Percentiles rank a stretch among this genome's conserved stretches.
These are phyloP conservation scores for Abrostola triplasia DNA, from an alignment of 2,888 invertebrate species.

Conservation along the genomic window DNA sequence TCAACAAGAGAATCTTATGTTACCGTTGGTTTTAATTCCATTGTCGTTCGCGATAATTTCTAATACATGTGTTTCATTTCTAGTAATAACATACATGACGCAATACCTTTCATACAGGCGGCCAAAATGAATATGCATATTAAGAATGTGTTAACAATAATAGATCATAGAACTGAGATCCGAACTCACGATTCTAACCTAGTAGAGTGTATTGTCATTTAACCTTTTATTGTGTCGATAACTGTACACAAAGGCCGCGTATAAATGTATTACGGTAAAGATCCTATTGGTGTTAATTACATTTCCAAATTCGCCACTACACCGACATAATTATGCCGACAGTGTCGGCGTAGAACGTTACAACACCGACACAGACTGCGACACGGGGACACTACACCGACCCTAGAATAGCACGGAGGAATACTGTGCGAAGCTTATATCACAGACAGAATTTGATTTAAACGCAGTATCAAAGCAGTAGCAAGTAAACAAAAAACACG, in stretches of 20 bases:
- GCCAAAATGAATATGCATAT: conserved; percentile 2
- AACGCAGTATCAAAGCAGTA: background rate
- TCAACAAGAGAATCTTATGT: too few species aligned
- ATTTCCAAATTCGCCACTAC: conserved; percentile 34
- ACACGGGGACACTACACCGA: conserved; percentile 10
- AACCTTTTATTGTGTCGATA: conserved; percentile 14
- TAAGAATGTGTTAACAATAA: conserved; percentile 19
- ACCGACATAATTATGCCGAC: conserved; percentile 14
- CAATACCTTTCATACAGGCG: conserved; percentile 3
- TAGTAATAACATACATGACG: conserved; percentile 14
- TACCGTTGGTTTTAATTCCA: conserved; percentile 10
- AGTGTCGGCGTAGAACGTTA: conserved; percentile 26
- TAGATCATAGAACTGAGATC: conserved; percentile 8
- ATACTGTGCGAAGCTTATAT: conserved; percentile 5
- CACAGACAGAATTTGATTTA: background rate
- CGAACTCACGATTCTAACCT: conserved; percentile 3
- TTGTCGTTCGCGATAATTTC: conserved; percentile 2
- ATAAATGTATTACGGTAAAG: conserved; percentile 14
- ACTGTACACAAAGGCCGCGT: conserved; percentile 6
- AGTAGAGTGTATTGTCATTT: conserved; percentile 12
- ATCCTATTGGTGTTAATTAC: conserved; percentile 28
- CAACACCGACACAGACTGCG: conserved; percentile 36
- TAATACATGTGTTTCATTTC: conserved; percentile 6
- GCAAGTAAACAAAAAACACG: conserved; percentile 15
- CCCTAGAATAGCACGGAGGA: conserved; percentile 13